phyloP scores from a whole-genome alignment of 2,113 vertebrate genomes.

The Apodemus speciosus region DNA sequence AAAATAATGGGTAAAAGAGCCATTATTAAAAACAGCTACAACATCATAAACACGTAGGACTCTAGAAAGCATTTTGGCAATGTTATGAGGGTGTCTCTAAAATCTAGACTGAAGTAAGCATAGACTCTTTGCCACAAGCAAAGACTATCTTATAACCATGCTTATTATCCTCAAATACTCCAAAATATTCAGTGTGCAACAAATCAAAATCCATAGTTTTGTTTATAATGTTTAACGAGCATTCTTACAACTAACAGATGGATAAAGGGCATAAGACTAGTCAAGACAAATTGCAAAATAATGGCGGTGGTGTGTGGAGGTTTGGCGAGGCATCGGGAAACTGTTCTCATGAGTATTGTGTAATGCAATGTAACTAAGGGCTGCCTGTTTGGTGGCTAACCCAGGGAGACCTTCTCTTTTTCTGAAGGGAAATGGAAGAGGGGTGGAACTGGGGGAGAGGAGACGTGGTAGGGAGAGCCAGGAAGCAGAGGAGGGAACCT shows the following conservation, averaged over 20 bases:
- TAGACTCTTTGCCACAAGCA: background rate
- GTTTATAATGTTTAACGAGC: background rate
- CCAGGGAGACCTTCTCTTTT: background rate
- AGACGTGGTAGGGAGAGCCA: background rate
- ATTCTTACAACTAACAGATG: background rate
- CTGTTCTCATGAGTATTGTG: background rate
- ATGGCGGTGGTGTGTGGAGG: background rate
- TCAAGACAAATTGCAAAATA: background rate
- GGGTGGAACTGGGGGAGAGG: background rate
- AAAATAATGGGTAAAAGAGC: background rate
- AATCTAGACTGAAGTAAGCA: background rate
- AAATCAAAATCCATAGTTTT: background rate
- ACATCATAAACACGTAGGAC: constrained; percentile 6
- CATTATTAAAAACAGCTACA: background rate
- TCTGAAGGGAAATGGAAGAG: background rate
- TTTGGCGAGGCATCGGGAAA: background rate
- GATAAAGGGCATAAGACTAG: background rate
- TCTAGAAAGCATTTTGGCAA: constrained; percentile 22
- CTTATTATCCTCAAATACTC: background rate
- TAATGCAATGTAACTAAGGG: background rate
- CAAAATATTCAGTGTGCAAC: background rate
- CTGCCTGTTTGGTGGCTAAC: background rate
- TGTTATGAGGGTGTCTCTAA: background rate
- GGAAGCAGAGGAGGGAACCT: background rate
- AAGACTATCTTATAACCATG: background rate